phyloP scores from a whole-genome alignment of 2,888 invertebrate species.

The Cantharis rufa region DNA sequence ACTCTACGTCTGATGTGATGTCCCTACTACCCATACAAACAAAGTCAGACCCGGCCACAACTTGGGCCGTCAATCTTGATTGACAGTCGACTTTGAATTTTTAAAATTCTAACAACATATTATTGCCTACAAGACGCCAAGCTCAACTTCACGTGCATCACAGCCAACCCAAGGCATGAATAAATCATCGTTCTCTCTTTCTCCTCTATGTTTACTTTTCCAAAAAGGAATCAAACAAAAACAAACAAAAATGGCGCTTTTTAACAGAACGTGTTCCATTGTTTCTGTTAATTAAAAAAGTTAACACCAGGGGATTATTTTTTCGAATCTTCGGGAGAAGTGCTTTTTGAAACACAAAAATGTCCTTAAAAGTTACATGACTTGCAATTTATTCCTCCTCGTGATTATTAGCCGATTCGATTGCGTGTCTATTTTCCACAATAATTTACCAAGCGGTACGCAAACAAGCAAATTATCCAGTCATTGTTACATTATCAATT shows the following conservation, averaged over 20 bases:
- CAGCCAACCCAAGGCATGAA: neutral
- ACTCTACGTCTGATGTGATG: slow-evolving; percentile 41
- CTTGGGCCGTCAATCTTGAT: slow-evolving; percentile 36
- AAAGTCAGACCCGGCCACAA: slow-evolving; percentile 34
- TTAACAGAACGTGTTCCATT: neutral
- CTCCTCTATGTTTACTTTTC: neutral
- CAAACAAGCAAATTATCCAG: slow-evolving; percentile 1
- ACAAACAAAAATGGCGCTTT: neutral
- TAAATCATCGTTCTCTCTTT: neutral
- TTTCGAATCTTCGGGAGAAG: neutral
- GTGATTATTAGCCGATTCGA: neutral
- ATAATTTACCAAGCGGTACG: neutral
- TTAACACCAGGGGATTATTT: neutral
- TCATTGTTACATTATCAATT: neutral
- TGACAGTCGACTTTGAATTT: slow-evolving; percentile 34
- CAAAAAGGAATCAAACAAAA: neutral
- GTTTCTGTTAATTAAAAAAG: neutral
- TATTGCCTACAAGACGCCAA: slow-evolving; percentile 3
- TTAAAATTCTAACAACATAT: slow-evolving; percentile 10
- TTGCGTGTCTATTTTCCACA: neutral
- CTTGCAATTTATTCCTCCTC: neutral
- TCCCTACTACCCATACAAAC: slow-evolving; percentile 41
- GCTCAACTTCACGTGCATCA: neutral
- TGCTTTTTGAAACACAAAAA: neutral
- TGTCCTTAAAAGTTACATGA: neutral